Base-by-base conservation (phyloP, 1,140 invertebrate species). In the Neodiprion fabricii region DNA sequence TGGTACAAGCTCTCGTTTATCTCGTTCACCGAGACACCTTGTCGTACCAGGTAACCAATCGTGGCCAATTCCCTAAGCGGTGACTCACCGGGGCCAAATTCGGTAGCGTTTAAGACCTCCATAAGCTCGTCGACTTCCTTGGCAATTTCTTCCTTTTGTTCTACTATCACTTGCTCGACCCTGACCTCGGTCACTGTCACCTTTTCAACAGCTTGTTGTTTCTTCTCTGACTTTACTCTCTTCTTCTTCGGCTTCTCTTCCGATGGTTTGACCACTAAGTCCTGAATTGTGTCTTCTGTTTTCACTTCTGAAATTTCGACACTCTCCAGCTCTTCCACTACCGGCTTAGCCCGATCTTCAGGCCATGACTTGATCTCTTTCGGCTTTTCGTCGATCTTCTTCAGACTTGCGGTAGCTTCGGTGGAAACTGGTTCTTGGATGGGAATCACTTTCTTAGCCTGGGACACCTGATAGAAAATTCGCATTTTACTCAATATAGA, bases 31-130 rank as follows among this genome's bases (percentile, higher is more conserved):
- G 92, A 91, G 21, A 95, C 90, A 70, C 95, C 95, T 79, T 93
- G 92, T 66, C 92, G 90, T 28, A 96, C 85, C 74, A 96, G 88
- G 79, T 93, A 92, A 40, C 94, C 94, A 74, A 96, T 94, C 67
- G 94, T 94, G 2, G 95, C 95, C 49, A 96, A 86, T 89, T 96
- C 95, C 73, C 93, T 85, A 67, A 96, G 86, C 2, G 95, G 94
- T 40, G 90, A 90, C 87, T 96, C 92, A 17, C 94, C 95, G 12
- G 92, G 91, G 0, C 94, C 94, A 86, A 96, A 96, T 80, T 95
- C 94, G 79, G 92, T 93, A 0, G 91, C 93, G 76, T 93, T 92
- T 9, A 95, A 90, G 1, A 92, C 87, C 80, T 95, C 91, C 75
- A 96, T 89, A 40, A 94, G 87, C 85, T 95, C 92, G 78, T 93